Base-by-base conservation (phyloP, 2,888 invertebrate species). In the Platypus cylindrus region DNA sequence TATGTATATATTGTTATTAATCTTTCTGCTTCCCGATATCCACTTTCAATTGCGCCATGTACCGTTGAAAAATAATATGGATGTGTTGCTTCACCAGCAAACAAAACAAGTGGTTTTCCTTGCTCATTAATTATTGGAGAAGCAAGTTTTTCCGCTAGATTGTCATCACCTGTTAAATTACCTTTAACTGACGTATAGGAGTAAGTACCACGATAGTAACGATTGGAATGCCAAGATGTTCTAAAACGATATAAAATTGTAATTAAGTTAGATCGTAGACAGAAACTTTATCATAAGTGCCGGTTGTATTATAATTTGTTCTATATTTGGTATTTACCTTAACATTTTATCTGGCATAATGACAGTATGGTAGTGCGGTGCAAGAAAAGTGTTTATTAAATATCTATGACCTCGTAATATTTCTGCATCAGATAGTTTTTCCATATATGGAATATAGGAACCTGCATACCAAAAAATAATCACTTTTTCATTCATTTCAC, bases 391-490 rank as follows among this genome's bases (percentile, higher is more conserved):
- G 28, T 65, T 55, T 17, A 78, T 51, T 11, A 70, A 48, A 43
- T 63, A 55, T 40, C 58, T 54, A 18, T 71, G 64, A 22, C 64
- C 66, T 12, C 63, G 51, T 8, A 57, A 48, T 3, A 78, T 61
- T 34, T 68, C 64, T 17, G 64, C 60, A 29, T 72, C 67, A 1
- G 67, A 51, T 30, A 74, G 51, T 1, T 54, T 59, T 54, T 83
- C 82, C 62, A 78, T 70, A 30, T 66, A 55, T 36, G 69, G 65
- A 3, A 79, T 75, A 44, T 68, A 66, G 15, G 65, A 59, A 3
- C 79, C 78, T 30, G 67, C 64, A 14, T 78, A 64, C 79, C 81
- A 82, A 1, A 68, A 75, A 32, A 71, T 67, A 9, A 82, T 51
- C 3, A 76, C 62, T 18, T 67, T 65, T 1, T 73, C 69, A 47